phyloP scores from a whole-genome alignment of 2,888 invertebrate genomes.

The Vesta saturnalis region DNA sequence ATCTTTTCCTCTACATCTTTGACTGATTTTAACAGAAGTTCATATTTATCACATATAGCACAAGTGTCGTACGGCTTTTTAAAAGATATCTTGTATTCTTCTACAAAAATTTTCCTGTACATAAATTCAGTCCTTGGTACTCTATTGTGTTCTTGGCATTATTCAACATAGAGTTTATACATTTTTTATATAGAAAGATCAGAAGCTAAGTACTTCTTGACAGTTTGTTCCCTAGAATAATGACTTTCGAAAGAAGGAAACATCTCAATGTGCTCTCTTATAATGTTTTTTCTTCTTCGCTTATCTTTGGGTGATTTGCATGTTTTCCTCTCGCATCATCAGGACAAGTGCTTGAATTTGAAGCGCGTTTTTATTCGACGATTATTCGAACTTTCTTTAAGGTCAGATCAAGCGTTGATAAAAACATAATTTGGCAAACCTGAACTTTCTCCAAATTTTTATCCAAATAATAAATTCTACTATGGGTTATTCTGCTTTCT shows the following conservation, averaged over 20 bases:
- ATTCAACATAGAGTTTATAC: neutral
- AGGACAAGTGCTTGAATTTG: neutral
- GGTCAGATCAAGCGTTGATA: neutral
- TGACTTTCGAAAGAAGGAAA: neutral
- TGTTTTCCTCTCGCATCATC: neutral
- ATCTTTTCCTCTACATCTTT: neutral
- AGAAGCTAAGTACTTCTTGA: neutral
- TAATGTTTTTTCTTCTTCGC: neutral
- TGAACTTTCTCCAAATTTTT: no score
- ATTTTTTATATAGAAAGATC: neutral
- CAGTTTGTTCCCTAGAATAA: neutral
- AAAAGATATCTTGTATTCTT: slow-evolving; percentile 8
- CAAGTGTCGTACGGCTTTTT: slow-evolving; percentile 16
- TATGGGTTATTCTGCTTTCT: neutral
- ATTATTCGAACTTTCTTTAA: neutral
- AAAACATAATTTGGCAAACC: neutral
- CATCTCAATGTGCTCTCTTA: neutral
- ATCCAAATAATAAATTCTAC: neutral
- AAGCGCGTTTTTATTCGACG: neutral
- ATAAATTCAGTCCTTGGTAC: neutral
- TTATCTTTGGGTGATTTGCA: neutral
- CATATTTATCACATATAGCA: slow-evolving; percentile 3
- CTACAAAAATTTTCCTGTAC: slow-evolving; percentile 15
- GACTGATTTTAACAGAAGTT: neutral
- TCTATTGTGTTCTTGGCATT: neutral